Evolutionary conservation across 2,797 vertebrate genomes (phyloP), one percentile per base, ranked within the genome.

Genomic region (Spinus pinus): DNA sequence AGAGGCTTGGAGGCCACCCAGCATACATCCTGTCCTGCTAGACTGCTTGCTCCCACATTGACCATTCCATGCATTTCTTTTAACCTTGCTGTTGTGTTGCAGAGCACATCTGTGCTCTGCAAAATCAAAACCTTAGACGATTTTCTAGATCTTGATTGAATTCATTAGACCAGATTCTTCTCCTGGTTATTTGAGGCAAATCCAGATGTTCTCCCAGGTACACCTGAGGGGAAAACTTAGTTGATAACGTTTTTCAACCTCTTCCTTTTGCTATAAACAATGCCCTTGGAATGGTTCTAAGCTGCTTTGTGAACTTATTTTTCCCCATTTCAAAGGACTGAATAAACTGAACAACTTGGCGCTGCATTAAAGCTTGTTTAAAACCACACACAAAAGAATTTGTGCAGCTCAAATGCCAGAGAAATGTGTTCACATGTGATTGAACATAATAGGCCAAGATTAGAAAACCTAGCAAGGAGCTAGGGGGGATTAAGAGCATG

Each of bases 311-410:
- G 41, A 87, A 93, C 57, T 86, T 80, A 30, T 65, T 82, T 93
- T 88, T 78, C 37, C 60, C 41, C 31, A 27, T 92, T 80, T 94
- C 44, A 49, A 96, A 88, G 79, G 64, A 54, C 37, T 61, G 81
- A 94, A 86, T 85, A 88, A 94, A 83, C 46, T 16, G 69, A 94
- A 50, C 65, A 92, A 89, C 56, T 93, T 92, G 79, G 66, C 2
- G 1, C 49, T 12, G 33, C 49, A 81, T 90, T 86, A 96, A 91
- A 89, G 86, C 60, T 87, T 85, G 69, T 94, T 91, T 89, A 81
- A 91, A 95, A 94, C 11, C 30, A 80, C 67, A 92, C 24, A 94
- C 73, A 82, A 73, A 92, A 93, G 78, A 87, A 62, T 87, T 67
- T 95, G 61, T 74, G 58, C 46, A 72, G 78, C 75, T 89, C 53